A percentile compares a stretch with the other conserved stretches of the same genome.
phyloP scores from a whole-genome alignment of 2,888 invertebrate genomes.

The Girardia tigrina region DNA sequence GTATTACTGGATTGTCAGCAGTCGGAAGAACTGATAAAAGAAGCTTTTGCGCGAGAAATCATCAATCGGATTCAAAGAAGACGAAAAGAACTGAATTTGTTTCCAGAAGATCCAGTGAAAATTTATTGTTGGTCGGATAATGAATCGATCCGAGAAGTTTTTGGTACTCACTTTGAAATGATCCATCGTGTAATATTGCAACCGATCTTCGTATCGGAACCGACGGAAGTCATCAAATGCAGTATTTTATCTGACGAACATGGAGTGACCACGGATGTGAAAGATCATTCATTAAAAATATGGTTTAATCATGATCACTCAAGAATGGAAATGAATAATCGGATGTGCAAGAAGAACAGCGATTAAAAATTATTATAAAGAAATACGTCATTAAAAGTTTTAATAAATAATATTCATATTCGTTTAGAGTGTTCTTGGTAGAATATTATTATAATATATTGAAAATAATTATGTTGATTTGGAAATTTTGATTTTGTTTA shows the following conservation, averaged over 20 bases:
- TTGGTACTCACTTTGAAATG: not conserved
- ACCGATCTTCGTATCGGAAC: not conserved
- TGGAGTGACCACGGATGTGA: not conserved
- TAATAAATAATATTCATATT: no score
- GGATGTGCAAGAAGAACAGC: no score
- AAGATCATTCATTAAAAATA: not conserved
- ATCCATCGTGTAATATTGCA: not conserved
- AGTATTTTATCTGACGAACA: not conserved
- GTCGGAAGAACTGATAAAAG: conserved; percentile 75
- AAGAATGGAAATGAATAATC: not conserved
- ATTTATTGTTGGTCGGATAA: conserved; percentile 5
- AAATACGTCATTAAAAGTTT: no score
- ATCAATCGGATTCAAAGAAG: conserved; percentile 88
- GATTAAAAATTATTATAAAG: no score
- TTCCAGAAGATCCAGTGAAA: not conserved
- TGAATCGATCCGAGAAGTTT: not conserved
- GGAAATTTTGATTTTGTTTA: no score
- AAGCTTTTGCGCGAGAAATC: conserved; percentile 84
- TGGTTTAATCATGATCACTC: conserved; percentile 8
- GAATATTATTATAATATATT: no score
- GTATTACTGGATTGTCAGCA: conserved; percentile 76
- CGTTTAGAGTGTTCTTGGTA: no score
- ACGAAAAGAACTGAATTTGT: conserved; percentile 57
- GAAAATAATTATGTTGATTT: no score
- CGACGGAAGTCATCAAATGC: not conserved